A percentile compares a stretch with the other conserved stretches of the same genome.
These are phyloP conservation scores for Rousettus leschenaultii DNA, from an alignment of 2,113 vertebrate genomes.

Conservation along the genomic window DNA sequence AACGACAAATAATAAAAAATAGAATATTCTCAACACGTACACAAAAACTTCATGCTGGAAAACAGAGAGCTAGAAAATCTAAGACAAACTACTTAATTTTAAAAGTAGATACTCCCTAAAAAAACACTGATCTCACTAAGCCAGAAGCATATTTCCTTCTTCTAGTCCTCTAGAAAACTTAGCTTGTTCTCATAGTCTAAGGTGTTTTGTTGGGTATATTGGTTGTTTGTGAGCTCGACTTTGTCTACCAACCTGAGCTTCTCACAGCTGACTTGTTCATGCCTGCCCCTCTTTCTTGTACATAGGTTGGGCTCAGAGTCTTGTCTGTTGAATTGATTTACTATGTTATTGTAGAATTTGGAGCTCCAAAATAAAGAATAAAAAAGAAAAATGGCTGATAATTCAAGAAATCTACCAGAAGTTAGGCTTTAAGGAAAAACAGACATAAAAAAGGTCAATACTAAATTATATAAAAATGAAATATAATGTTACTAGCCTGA, in stretches of 20 bases:
- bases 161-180: background rate
- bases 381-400: background rate
- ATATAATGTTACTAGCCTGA: background rate
- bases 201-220: background rate
- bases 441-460: background rate
- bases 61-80: background rate
- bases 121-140: background rate
- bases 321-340: background rate
- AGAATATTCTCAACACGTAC: background rate
- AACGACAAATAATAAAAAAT: background rate
- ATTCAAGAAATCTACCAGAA: background rate
- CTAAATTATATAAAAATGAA: background rate
- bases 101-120: background rate
- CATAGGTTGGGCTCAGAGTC: background rate
- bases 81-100: background rate
- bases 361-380: background rate
- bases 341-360: background rate
- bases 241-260: background rate
- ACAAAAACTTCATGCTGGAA: background rate
- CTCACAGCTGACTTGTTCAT: background rate
- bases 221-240: background rate
- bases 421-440: background rate
- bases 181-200: background rate
- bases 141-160: background rate
- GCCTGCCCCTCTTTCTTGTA: rapidly evolving